These are phyloP conservation scores for Microcaecilia unicolor DNA, from an alignment of 2,797 vertebrate species.

Conservation along the genomic window DNA sequence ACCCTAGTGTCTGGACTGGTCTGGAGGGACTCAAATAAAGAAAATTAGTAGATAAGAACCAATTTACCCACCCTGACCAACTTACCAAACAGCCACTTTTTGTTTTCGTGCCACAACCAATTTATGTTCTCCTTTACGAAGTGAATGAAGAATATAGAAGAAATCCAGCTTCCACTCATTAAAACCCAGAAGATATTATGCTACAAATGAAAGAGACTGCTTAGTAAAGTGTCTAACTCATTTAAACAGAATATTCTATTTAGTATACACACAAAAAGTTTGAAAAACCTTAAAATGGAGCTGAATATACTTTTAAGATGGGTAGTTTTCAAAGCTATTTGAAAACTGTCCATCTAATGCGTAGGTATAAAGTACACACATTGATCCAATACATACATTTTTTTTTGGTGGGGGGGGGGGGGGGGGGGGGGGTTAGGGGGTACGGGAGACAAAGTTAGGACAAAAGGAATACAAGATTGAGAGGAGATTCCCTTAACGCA, in stretches of 20 bases:
- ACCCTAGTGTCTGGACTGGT: not conserved
- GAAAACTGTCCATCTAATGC: too few species aligned
- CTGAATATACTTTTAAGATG: too few species aligned
- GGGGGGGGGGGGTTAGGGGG: too few species aligned
- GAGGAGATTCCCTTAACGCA: too few species aligned
- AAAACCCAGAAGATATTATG: conserved; percentile 61
- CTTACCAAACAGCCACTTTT: conserved; percentile 60
- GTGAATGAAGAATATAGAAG: conserved; percentile 47
- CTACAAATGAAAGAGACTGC: conserved; percentile 27
- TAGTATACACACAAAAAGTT: too few species aligned
- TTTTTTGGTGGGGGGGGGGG: too few species aligned
- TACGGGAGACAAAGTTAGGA: too few species aligned
- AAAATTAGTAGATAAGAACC: not conserved
- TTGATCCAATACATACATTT: too few species aligned
- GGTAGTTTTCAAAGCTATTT: too few species aligned
- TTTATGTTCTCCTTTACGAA: conserved; percentile 44
- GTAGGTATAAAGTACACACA: too few species aligned
- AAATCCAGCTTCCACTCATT: conserved; percentile 51
- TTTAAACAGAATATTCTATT: not conserved
- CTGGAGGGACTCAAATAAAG: not conserved
- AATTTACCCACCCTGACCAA: conserved; percentile 8
- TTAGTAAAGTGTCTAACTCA: not conserved
- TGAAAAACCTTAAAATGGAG: too few species aligned
- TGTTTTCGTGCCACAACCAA: conserved; percentile 51
- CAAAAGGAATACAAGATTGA: too few species aligned